Evolutionary conservation across 1,140 invertebrate genomes (phyloP).

Genomic region (Acromyrmex heyeri): DNA sequence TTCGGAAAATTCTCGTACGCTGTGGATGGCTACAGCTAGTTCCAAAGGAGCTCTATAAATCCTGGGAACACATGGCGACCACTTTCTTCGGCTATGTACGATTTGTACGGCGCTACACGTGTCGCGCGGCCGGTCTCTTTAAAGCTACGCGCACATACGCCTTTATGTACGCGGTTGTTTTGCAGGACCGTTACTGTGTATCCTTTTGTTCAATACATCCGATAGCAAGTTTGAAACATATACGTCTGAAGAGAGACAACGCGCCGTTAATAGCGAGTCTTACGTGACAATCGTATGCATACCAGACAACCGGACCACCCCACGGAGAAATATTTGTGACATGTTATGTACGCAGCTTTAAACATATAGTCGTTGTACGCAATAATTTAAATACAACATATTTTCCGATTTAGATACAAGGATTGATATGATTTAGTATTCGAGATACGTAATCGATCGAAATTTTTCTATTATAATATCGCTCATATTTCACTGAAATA

Average conservation of each 20-base stretch:
- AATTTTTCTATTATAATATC: neutral
- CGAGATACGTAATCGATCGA: neutral
- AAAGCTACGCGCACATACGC: conserved; percentile 8
- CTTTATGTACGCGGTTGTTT: neutral
- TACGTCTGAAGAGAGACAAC: neutral
- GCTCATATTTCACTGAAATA: neutral
- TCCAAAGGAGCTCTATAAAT: conserved; percentile 61
- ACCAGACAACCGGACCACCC: neutral
- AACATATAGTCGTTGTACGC: neutral
- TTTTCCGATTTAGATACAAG: neutral
- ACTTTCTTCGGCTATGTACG: conserved; percentile 31
- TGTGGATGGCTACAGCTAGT: conserved; percentile 47
- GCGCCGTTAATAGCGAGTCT: neutral
- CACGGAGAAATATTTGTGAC: neutral
- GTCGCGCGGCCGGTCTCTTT: conserved; percentile 5
- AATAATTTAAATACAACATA: neutral
- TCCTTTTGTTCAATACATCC: neutral
- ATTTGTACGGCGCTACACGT: conserved; percentile 34
- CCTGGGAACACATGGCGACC: conserved; percentile 43
- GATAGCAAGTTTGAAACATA: neutral
- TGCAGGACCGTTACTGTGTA: neutral
- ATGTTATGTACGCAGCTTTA: neutral
- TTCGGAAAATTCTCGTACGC: conserved; percentile 25
- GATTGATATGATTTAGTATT: neutral
- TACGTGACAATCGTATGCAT: neutral